phyloP scores from a whole-genome alignment of 2,113 vertebrate species.

The Trochalopteron elliotii region DNA sequence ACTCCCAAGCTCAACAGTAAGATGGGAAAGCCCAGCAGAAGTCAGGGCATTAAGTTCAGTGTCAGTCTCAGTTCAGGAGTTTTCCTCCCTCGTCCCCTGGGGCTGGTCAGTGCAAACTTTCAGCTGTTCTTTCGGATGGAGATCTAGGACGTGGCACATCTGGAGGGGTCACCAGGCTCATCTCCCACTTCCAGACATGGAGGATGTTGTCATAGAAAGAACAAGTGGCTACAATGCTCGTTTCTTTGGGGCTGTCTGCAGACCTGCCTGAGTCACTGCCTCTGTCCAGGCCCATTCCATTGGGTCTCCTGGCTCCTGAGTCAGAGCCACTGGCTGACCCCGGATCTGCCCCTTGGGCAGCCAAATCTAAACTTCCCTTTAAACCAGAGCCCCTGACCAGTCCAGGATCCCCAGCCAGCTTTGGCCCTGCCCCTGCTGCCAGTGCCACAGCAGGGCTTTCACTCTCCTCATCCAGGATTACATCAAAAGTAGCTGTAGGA shows the following conservation, averaged over 20 bases:
- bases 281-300: neutral
- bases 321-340: neutral
- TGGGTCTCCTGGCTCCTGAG: neutral
- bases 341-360: fast-evolving
- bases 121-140: neutral
- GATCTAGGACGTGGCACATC: neutral
- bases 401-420: neutral
- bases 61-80: neutral
- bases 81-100: neutral
- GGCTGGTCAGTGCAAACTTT: neutral
- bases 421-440: neutral
- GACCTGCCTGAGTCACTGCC: neutral
- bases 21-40: neutral
- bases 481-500: slow-evolving; percentile 81
- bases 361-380: neutral
- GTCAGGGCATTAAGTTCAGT: neutral
- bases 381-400: neutral
- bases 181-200: slow-evolving; percentile 92
- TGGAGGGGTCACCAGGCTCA: slow-evolving; percentile 9
- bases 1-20: neutral
- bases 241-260: neutral
- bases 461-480: slow-evolving; percentile 70
- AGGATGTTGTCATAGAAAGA: slow-evolving; percentile 93
- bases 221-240: slow-evolving; percentile 86
- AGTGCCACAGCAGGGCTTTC: slow-evolving; percentile 57